Evolutionary conservation across 2,797 vertebrate species (phyloP).

Genomic region (Sebastes kiyomatsui): DNA sequence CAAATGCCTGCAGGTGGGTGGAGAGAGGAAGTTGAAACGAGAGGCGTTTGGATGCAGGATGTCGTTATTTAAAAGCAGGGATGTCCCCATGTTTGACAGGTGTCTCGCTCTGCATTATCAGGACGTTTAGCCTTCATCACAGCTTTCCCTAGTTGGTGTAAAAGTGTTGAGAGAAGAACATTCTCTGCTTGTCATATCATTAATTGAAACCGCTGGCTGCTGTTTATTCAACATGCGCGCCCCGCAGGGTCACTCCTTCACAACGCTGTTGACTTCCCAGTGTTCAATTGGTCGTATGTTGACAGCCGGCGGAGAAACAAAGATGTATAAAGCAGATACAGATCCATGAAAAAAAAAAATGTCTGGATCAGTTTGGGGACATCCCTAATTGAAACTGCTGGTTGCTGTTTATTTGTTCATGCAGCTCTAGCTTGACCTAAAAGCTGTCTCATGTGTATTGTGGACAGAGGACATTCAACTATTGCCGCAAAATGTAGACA

Average conservation of each 20-base stretch:
- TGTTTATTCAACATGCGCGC: not conserved
- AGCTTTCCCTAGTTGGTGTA: not conserved
- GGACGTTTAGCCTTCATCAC: not conserved
- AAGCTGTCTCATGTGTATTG: not conserved
- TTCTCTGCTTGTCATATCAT: not conserved
- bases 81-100: not conserved
- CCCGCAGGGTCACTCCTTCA: not conserved
- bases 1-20: constrained; percentile 99
- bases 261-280: not conserved
- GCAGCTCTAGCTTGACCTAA: not conserved
- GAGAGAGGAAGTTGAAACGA: constrained; percentile 34
- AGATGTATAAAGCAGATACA: not conserved
- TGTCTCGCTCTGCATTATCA: not conserved
- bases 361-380: not conserved
- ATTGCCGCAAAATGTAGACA: not conserved
- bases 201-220: constrained; percentile 6
- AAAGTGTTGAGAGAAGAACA: not conserved
- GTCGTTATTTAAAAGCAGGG: not conserved
- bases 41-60: not conserved
- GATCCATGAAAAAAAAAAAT: not conserved
- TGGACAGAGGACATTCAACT: not conserved
- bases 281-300: not conserved
- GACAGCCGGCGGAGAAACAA: not conserved
- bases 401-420: not conserved
- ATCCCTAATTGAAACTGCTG: not conserved